These are phyloP conservation scores for Pontoporia blainvillei DNA, from an alignment of 2,113 vertebrate species.

Conservation along the genomic window DNA sequence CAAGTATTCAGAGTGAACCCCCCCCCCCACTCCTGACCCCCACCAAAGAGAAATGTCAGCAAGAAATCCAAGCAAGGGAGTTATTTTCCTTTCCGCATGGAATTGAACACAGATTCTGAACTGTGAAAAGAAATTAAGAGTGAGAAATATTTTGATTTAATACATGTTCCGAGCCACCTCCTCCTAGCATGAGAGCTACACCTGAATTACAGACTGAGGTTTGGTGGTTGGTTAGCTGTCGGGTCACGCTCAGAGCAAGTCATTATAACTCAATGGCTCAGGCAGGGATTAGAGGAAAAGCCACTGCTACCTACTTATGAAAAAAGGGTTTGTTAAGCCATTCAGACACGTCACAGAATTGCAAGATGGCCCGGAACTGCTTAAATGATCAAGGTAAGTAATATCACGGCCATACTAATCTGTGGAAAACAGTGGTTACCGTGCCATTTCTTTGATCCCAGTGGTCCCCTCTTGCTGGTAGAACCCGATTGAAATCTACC, in stretches of 20 bases:
- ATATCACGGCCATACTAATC: neutral
- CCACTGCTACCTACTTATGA: neutral
- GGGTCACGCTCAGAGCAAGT: neutral
- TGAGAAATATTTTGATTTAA: slow-evolving; percentile 41
- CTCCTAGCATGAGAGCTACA: neutral
- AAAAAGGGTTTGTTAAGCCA: neutral
- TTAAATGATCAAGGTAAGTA: neutral
- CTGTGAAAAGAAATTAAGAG: slow-evolving; percentile 41
- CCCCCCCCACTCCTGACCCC: neutral
- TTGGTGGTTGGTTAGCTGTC: neutral
- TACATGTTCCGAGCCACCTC: neutral
- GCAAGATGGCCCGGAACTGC: neutral
- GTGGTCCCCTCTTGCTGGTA: neutral
- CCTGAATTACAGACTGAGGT: neutral
- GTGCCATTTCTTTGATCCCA: neutral
- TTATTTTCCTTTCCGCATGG: slow-evolving; percentile 32
- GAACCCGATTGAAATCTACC: neutral
- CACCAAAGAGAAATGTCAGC: slow-evolving; percentile 58
- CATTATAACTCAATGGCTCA: neutral
- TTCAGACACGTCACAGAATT: neutral
- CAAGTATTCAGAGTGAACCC: neutral
- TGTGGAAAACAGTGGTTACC: neutral
- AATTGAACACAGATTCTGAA: slow-evolving; percentile 31
- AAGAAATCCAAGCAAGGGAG: slow-evolving; percentile 51
- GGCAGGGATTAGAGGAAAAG: neutral